These are phyloP conservation scores for Xiphorhynchus elegans DNA, from an alignment of 2,113 vertebrate genomes.

Conservation along the genomic window DNA sequence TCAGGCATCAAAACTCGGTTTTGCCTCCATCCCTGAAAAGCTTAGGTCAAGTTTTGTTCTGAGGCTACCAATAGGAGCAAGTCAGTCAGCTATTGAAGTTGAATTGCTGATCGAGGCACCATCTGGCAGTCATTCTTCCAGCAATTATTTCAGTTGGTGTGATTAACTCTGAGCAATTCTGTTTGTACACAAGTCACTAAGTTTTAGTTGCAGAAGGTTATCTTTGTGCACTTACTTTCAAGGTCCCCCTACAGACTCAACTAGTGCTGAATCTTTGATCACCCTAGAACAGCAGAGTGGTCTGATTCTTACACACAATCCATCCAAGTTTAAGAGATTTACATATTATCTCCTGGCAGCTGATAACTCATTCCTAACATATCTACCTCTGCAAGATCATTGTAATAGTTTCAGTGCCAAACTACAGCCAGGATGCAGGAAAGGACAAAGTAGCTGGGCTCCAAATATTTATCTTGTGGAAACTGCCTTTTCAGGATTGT, in stretches of 20 bases:
- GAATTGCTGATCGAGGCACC: neutral
- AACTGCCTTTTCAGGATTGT: neutral
- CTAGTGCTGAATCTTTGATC: neutral
- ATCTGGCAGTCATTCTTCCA: neutral
- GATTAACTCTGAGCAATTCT: neutral
- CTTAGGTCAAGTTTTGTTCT: neutral
- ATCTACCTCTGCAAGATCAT: neutral
- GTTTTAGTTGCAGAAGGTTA: neutral
- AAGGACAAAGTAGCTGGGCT: neutral
- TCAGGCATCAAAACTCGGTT: neutral
- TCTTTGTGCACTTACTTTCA: neutral
- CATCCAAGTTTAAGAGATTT: neutral
- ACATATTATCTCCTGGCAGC: neutral
- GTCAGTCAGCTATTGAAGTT: neutral
- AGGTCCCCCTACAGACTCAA: neutral
- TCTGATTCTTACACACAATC: neutral
- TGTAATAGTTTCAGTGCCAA: neutral
- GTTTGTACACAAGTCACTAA: neutral
- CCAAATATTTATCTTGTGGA: neutral
- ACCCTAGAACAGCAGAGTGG: neutral
- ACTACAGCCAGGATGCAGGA: neutral
- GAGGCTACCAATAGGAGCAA: fast-evolving
- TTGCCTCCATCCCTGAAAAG: neutral
- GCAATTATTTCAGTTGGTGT: neutral
- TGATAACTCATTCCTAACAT: neutral